Evolutionary conservation across 1,140 invertebrate species (phyloP).

Genomic region (Diabrotica undecimpunctata): DNA sequence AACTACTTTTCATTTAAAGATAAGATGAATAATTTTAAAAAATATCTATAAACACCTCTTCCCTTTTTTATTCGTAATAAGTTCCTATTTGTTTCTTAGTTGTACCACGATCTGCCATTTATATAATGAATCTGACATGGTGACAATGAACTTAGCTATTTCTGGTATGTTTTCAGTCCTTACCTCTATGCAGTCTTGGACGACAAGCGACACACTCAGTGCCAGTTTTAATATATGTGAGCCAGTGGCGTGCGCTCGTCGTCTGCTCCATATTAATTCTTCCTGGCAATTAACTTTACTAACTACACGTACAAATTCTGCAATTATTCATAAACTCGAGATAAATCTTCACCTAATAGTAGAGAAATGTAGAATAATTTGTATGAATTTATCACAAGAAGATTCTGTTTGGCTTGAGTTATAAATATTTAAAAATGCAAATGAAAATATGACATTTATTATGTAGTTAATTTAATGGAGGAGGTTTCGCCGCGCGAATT

Average conservation of each 20-base stretch:
- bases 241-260: neutral
- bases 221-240: neutral
- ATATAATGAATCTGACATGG: neutral
- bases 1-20: no score
- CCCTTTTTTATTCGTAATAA: no score
- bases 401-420: neutral
- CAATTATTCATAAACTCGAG: neutral
- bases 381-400: neutral
- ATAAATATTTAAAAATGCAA: no score
- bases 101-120: no score
- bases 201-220: neutral
- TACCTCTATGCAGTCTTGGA: neutral
- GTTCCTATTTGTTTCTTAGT: no score
- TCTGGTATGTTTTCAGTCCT: neutral
- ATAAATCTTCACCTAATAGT: neutral
- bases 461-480: no score
- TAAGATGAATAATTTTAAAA: no score
- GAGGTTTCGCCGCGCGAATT: no score
- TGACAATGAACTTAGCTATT: neutral
- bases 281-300: neutral
- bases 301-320: neutral
- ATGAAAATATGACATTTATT: no score
- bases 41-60: no score
- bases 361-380: conserved; percentile 1
- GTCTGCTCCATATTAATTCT: neutral